phyloP scores from a whole-genome alignment of 2,113 vertebrate genomes.

The Engystomops pustulosus region DNA sequence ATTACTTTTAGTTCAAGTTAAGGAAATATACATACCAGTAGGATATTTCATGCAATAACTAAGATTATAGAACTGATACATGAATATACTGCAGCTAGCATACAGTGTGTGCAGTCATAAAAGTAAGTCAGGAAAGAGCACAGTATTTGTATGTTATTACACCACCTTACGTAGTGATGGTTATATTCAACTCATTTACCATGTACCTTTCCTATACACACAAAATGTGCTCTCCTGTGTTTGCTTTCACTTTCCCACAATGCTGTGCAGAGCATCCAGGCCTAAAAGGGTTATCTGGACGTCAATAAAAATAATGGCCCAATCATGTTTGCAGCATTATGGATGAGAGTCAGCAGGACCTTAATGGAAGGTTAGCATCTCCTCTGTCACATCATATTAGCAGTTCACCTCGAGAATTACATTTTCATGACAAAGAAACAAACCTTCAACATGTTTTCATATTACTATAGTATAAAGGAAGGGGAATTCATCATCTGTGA shows the following conservation, averaged over 20 bases:
- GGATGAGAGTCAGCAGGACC: conserved; percentile 58
- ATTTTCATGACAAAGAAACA: conserved; percentile 61
- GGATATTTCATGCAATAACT: neutral
- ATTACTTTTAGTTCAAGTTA: neutral
- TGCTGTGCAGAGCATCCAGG: conserved; percentile 18
- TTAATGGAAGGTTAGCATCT: conserved; percentile 61
- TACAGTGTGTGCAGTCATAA: neutral
- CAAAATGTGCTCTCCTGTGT: neutral
- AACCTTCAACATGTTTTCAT: conserved; percentile 58
- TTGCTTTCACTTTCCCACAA: conserved; percentile 1
- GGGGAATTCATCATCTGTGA: conserved; percentile 29
- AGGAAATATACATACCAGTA: neutral
- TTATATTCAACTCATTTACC: neutral
- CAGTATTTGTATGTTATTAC: neutral
- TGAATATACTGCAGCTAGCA: neutral
- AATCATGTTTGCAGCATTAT: conserved; percentile 60
- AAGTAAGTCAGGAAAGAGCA: too few relatives aligned
- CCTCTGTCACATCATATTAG: conserved; percentile 59
- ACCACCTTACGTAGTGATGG: neutral
- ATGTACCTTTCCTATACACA: neutral
- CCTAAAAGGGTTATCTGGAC: conserved; percentile 45
- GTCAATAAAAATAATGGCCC: conserved; percentile 59
- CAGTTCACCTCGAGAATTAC: conserved; percentile 57
- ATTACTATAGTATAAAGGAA: conserved; percentile 47
- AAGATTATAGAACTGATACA: neutral